Percentiles rank a stretch among this genome's conserved stretches.
phyloP scores from a whole-genome alignment of 2,888 invertebrate genomes.

The Conomelus anceps region DNA sequence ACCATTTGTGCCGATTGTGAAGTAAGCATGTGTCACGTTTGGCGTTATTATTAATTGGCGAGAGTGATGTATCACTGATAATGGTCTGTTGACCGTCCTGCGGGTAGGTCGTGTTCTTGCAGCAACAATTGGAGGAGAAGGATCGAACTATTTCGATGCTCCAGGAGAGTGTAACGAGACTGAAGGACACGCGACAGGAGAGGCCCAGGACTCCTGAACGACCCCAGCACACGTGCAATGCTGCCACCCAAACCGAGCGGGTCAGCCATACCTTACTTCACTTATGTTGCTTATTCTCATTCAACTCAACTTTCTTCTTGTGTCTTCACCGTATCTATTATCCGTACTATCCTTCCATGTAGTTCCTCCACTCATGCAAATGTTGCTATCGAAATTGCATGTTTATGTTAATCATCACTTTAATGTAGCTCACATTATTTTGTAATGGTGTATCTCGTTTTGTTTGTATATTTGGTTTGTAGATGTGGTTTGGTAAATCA shows the following conservation, averaged over 20 bases:
- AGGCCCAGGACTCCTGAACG: conserved; percentile 9
- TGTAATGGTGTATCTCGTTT: no score
- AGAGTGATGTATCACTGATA: conserved; percentile 6
- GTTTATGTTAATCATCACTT: no score
- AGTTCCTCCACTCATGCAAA: no score
- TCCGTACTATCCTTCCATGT: no score
- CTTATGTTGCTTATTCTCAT: conserved; percentile 24
- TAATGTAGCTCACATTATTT: no score
- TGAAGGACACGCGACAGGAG: conserved; percentile 40
- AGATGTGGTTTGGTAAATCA: no score
- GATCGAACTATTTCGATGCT: conserved; percentile 73
- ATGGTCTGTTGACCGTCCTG: conserved; percentile 2
- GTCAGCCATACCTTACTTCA: conserved; percentile 45
- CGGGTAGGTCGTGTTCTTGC: conserved; percentile 39
- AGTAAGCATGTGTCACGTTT: background rate
- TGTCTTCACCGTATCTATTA: no score
- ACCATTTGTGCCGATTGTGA: background rate
- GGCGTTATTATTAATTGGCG: background rate
- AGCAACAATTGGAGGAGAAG: conserved; percentile 79
- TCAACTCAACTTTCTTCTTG: no score
- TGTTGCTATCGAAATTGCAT: background rate
- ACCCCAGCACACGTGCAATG: conserved; percentile 58
- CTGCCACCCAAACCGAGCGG: conserved; percentile 82
- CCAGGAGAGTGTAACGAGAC: conserved; percentile 66
- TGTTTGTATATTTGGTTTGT: no score